These are phyloP conservation scores for Acridotheres tristis DNA, from an alignment of 2,797 vertebrate genomes.

Conservation along the genomic window DNA sequence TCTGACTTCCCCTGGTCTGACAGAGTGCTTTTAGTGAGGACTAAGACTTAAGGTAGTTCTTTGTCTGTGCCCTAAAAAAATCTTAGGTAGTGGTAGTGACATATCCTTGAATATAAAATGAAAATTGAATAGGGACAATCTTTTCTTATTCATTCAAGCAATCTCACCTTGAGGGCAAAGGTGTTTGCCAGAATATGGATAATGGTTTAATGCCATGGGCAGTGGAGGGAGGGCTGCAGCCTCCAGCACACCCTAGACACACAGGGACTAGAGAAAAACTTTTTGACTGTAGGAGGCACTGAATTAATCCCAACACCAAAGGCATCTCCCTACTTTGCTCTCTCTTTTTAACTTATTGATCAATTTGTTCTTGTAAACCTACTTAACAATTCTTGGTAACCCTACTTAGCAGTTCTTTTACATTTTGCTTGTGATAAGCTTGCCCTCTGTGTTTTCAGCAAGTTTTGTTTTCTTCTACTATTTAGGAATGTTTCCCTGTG, in stretches of 20 bases:
- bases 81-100: not conserved
- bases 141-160: not conserved
- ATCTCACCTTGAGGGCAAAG: not conserved
- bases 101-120: not conserved
- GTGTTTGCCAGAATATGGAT: not conserved
- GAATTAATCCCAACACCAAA: not conserved
- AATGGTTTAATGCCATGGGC: fast-evolving
- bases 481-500: not conserved
- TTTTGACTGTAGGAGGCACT: not conserved
- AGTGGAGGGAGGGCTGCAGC: not conserved
- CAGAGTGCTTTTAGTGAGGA: not conserved
- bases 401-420: not conserved
- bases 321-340: not conserved
- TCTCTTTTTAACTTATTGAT: not conserved
- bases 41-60: not conserved
- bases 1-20: not conserved
- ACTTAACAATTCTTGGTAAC: not conserved
- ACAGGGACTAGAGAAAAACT: not conserved
- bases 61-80: not conserved
- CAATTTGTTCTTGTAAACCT: not conserved
- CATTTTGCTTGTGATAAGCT: not conserved
- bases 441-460: not conserved
- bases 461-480: not conserved
- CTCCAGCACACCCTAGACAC: fast-evolving
- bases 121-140: not conserved